phyloP scores from a whole-genome alignment of 2,888 invertebrate species.

The Trachelus tabidus region DNA sequence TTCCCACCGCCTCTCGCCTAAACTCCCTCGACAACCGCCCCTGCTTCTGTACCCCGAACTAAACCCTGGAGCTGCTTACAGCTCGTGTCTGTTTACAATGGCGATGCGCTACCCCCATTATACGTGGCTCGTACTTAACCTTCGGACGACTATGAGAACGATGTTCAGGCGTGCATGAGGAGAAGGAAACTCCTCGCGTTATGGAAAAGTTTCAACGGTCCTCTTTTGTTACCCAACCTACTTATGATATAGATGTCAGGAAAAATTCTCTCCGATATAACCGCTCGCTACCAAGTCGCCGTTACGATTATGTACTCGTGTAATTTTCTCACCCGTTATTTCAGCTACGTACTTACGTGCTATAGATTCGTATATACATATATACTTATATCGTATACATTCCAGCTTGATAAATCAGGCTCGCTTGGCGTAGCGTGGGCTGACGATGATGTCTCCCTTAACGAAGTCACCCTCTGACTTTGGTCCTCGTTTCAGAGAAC shows the following conservation, averaged over 20 bases:
- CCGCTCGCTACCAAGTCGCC: neutral
- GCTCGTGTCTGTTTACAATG: constrained; percentile 60
- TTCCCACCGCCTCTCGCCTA: constrained; percentile 26
- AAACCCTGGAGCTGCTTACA: constrained; percentile 57
- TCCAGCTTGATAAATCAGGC: neutral
- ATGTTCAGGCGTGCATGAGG: neutral
- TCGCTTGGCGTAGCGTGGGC: neutral
- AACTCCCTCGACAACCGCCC: constrained; percentile 31
- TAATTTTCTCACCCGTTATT: neutral
- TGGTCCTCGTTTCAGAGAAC: neutral
- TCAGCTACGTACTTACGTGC: neutral
- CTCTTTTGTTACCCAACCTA: neutral
- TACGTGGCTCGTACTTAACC: constrained; percentile 46
- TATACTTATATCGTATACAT: neutral
- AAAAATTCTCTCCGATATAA: neutral
- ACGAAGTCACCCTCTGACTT: neutral
- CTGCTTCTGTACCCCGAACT: constrained; percentile 39
- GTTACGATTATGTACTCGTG: neutral
- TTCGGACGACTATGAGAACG: constrained; percentile 21
- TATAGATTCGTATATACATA: neutral
- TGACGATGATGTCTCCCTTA: neutral
- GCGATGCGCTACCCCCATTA: constrained; percentile 55
- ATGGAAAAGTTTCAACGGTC: neutral
- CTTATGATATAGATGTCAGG: neutral
- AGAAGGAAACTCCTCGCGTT: neutral